Percentiles rank a stretch among this genome's conserved stretches.
Conservation (phyloP, 2,113 vertebrate species). For the Tragulus kanchil region DNA sequence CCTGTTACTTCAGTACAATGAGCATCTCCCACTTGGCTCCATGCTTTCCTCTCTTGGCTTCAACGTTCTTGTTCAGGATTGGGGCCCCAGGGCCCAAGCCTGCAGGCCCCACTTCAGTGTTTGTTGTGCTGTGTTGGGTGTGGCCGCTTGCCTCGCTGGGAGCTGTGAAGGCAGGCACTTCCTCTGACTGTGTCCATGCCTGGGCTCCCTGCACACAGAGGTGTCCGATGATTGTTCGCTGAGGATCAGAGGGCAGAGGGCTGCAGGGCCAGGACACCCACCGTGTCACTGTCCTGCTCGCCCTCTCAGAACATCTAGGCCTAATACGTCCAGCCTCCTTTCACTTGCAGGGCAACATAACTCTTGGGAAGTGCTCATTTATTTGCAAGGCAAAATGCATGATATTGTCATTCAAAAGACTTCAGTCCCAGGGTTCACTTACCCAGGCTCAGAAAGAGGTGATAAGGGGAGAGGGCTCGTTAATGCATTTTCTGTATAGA, state of each 20-base stretch:
- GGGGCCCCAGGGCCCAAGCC: neutral
- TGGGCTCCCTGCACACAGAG: fast-evolving
- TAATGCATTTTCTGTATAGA: neutral
- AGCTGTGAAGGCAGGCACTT: neutral
- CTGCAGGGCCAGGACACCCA: neutral
- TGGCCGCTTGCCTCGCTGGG: too few relatives aligned
- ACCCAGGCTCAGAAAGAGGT: neutral
- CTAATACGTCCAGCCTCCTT: neutral
- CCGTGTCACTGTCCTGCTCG: neutral
- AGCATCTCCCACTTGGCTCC: neutral
- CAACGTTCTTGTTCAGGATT: neutral
- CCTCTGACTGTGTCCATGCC: fast-evolving
- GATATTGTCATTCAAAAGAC: neutral
- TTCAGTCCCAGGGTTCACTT: neutral
- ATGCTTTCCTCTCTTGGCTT: neutral
- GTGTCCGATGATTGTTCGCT: neutral
- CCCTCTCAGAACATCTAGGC: neutral
- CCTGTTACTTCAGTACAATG: neutral
- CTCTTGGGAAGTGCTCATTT: neutral
- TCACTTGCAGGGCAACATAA: neutral
- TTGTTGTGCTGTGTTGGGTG: neutral
- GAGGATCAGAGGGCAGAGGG: neutral
- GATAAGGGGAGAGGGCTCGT: too few relatives aligned
- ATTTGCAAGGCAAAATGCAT: neutral
- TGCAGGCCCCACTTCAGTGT: neutral